A percentile compares a stretch with the other conserved stretches of the same genome.
These are phyloP conservation scores for Arenicola marina DNA, from an alignment of 2,888 invertebrate genomes.

Conservation along the genomic window DNA sequence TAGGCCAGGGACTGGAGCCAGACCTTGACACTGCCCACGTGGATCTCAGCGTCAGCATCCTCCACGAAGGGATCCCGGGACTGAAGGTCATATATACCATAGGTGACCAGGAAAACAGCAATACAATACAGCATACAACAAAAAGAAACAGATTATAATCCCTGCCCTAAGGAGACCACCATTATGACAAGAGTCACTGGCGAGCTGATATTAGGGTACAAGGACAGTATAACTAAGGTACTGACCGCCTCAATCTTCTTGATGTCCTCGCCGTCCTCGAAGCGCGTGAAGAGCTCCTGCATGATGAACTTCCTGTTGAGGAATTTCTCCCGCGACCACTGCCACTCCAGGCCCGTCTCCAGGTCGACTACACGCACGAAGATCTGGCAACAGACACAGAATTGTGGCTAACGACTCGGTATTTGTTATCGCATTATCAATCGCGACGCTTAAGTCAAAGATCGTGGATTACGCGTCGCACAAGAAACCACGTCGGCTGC, in stretches of 20 bases:
- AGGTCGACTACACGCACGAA: slow-evolving; percentile 64
- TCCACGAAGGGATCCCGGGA: slow-evolving; percentile 66
- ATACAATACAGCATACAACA: too few relatives aligned
- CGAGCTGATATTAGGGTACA: too few relatives aligned
- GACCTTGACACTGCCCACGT: slow-evolving; percentile 65
- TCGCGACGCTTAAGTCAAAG: too few relatives aligned
- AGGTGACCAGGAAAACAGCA: too few relatives aligned
- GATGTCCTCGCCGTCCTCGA: slow-evolving; percentile 62
- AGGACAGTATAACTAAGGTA: not conserved
- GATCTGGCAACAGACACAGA: slow-evolving; percentile 17
- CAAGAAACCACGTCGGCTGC: too few relatives aligned
- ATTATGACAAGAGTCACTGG: too few relatives aligned
- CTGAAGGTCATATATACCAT: slow-evolving; percentile 39
- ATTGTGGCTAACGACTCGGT: too few relatives aligned
- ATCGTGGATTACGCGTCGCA: too few relatives aligned
- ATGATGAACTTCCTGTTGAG: slow-evolving; percentile 65
- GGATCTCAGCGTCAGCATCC: slow-evolving; percentile 62
- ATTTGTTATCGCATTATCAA: too few relatives aligned
- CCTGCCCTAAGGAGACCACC: too few relatives aligned
- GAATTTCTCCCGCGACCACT: slow-evolving; percentile 66
- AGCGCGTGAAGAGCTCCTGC: slow-evolving; percentile 67
- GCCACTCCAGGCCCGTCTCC: slow-evolving; percentile 64
- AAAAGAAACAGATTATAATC: too few relatives aligned
- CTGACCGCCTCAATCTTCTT: not conserved
- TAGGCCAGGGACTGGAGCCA: slow-evolving; percentile 65